These are phyloP conservation scores for Alcedo atthis DNA, from an alignment of 2,797 vertebrate species.

Conservation along the genomic window DNA sequence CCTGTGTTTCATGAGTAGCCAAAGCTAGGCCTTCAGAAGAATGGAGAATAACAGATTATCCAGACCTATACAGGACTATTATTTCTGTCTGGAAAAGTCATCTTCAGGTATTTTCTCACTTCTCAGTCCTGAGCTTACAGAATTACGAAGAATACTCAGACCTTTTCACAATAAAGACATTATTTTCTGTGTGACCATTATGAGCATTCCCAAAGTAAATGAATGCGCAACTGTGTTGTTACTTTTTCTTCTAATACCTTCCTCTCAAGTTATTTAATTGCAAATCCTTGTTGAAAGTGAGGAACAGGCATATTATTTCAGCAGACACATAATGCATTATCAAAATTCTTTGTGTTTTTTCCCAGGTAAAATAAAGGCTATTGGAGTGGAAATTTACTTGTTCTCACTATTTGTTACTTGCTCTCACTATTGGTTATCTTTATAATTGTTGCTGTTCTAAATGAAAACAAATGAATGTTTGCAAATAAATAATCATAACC, in stretches of 20 bases:
- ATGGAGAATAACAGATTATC: not conserved
- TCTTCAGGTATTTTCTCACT: not conserved
- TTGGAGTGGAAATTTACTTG: slow-evolving; percentile 38
- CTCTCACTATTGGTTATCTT: slow-evolving; percentile 46
- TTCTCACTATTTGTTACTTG: slow-evolving; percentile 44
- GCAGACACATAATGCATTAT: slow-evolving; percentile 15
- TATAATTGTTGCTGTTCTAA: slow-evolving; percentile 56
- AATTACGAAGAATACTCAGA: not conserved
- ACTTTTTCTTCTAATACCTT: not conserved
- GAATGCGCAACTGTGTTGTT: not conserved
- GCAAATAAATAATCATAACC: slow-evolving; percentile 55
- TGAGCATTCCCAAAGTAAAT: not conserved
- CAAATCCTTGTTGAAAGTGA: slow-evolving; percentile 50
- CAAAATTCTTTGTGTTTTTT: slow-evolving; percentile 60
- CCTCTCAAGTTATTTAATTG: slow-evolving; percentile 48
- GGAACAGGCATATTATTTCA: slow-evolving; percentile 35
- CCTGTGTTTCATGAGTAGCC: rapidly evolving
- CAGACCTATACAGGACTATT: not conserved
- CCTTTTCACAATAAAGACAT: not conserved
- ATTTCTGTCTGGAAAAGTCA: not conserved
- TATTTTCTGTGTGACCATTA: not conserved
- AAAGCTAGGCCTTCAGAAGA: not conserved
- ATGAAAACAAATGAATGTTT: slow-evolving; percentile 64
- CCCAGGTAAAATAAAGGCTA: slow-evolving; percentile 27
- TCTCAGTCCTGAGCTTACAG: not conserved